A percentile compares a stretch with the other conserved stretches of the same genome.
Conservation (phyloP, 2,113 vertebrate genomes). For the Erythrocercus mccallii region DNA sequence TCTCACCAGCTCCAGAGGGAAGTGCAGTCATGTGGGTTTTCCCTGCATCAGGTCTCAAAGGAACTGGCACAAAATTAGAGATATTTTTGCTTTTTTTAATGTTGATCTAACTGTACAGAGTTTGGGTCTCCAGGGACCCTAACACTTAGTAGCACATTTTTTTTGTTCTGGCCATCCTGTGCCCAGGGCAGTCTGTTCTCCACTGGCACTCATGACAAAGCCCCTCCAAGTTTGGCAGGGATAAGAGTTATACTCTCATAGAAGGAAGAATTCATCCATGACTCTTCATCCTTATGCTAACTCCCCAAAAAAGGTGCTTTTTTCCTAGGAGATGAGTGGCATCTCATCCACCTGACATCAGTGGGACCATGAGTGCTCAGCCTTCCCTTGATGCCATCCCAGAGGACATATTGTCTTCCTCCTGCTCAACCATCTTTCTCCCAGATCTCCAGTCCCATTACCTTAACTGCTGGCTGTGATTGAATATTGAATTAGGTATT, state of each 20-base stretch:
- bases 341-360: background rate
- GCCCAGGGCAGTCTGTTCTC: background rate
- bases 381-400: background rate
- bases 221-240: background rate
- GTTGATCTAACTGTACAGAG: background rate
- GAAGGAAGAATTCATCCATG: background rate
- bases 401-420: background rate
- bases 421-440: background rate
- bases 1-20: background rate
- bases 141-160: background rate
- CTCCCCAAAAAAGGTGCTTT: background rate
- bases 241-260: background rate
- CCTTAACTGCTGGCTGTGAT: background rate
- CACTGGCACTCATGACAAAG: background rate
- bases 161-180: background rate
- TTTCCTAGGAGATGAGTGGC: background rate
- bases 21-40: background rate
- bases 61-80: background rate
- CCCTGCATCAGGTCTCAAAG: background rate
- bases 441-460: background rate
- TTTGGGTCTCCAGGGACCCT: background rate
- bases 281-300: background rate
- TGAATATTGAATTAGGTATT: background rate
- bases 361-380: background rate
- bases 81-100: background rate